Evolutionary conservation across 2,113 vertebrate species (phyloP).

Genomic region (Indicator maculatus): DNA sequence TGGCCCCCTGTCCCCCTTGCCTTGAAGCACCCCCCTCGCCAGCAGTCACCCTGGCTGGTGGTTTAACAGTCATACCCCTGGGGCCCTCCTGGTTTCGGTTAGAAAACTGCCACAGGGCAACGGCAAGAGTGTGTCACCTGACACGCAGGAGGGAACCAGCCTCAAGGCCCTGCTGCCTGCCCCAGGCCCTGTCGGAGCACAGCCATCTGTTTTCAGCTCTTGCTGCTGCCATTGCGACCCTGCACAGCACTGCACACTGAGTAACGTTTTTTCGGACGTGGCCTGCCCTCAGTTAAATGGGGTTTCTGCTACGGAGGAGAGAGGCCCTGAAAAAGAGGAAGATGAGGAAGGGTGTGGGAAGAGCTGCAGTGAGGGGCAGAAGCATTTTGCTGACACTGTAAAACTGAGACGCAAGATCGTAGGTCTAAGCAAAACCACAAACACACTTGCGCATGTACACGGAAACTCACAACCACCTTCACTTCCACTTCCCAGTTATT

Average conservation of each 20-base stretch:
- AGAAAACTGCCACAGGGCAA: not conserved
- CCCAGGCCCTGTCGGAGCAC: fast-evolving
- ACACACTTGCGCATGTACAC: not conserved
- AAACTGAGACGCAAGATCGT: not conserved
- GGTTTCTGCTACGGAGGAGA: not conserved
- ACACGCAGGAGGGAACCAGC: fast-evolving
- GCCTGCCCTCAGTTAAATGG: not conserved
- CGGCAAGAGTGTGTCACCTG: not conserved
- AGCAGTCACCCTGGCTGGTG: fast-evolving
- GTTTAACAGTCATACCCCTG: not conserved
- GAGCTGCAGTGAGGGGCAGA: not conserved
- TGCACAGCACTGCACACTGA: not conserved
- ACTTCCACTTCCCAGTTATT: not conserved
- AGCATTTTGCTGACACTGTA: not conserved
- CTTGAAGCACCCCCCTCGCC: not conserved
- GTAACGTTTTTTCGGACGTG: not conserved
- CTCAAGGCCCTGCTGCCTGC: not conserved
- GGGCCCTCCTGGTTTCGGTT: not conserved
- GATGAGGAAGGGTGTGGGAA: fast-evolving
- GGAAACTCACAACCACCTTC: not conserved
- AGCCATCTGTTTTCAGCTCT: fast-evolving
- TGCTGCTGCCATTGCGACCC: fast-evolving
- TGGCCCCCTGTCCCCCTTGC: fast-evolving
- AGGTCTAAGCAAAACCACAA: not conserved
- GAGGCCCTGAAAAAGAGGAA: not conserved